Percentiles rank a stretch among this genome's conserved stretches.
Conservation (phyloP, 2,888 invertebrate genomes). For the Opisthograptis luteolata region DNA sequence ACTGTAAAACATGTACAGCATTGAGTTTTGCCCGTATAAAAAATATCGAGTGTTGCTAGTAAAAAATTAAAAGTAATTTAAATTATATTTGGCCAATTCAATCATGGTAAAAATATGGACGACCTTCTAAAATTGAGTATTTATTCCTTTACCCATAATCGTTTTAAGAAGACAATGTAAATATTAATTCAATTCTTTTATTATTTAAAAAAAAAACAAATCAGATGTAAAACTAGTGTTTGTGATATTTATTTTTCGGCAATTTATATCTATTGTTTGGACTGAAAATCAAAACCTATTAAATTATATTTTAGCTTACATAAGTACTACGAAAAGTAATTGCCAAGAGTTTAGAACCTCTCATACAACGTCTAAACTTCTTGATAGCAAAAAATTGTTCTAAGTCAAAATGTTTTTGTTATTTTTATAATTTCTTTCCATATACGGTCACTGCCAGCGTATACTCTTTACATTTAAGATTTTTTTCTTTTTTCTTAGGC, state of each 20-base stretch:
- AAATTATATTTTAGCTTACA: slow-evolving; percentile 24
- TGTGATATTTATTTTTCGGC: slow-evolving; percentile 29
- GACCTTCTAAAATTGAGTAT: neutral
- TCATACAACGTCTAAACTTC: slow-evolving; percentile 13
- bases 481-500: slow-evolving; percentile 27
- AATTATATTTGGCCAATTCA: neutral
- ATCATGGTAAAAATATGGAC: neutral
- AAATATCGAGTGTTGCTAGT: too few relatives aligned
- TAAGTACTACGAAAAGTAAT: slow-evolving; percentile 18
- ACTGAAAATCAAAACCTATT: slow-evolving; percentile 33
- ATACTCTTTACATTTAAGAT: slow-evolving; percentile 45
- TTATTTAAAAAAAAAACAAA: neutral
- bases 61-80: too few relatives aligned
- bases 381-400: slow-evolving; percentile 38
- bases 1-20: too few relatives aligned
- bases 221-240: slow-evolving; percentile 3
- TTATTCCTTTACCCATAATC: neutral
- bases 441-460: slow-evolving; percentile 62
- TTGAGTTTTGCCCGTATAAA: neutral
- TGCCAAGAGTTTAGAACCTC: slow-evolving; percentile 19
- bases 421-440: slow-evolving; percentile 21
- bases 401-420: slow-evolving; percentile 49
- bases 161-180: slow-evolving; percentile 9
- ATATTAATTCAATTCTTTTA: too few relatives aligned
- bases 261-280: slow-evolving; percentile 21